phyloP scores from a whole-genome alignment of 1,140 invertebrate genomes.

The Aphis gossypii region DNA sequence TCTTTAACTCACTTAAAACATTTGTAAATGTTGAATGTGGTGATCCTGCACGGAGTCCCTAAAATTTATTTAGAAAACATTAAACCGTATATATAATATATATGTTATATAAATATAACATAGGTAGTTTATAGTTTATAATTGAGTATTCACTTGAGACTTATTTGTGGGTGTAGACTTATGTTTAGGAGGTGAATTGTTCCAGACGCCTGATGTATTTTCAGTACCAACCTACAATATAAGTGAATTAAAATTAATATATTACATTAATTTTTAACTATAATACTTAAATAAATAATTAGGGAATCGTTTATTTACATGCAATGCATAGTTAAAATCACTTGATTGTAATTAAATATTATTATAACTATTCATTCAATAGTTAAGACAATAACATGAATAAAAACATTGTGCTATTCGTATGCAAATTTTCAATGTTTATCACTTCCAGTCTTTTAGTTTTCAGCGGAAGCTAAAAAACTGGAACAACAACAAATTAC shows the following conservation, averaged over 20 bases:
- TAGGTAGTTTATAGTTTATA: not conserved
- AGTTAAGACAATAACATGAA: not conserved
- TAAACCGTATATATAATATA: not conserved
- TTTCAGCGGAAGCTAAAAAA: not conserved
- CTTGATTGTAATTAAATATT: not conserved
- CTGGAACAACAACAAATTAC: not conserved
- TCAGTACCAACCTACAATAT: conserved; percentile 23
- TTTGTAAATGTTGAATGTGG: conserved; percentile 68
- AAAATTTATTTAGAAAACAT: conserved; percentile 42
- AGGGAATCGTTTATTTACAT: not conserved
- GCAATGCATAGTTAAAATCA: not conserved
- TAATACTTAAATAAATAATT: not conserved
- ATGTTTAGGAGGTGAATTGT: conserved; percentile 53
- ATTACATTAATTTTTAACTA: not conserved
- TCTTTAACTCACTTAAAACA: conserved; percentile 69
- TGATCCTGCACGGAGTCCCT: conserved; percentile 61
- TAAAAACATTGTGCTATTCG: not conserved
- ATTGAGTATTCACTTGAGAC: conserved; percentile 63
- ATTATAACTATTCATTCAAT: not conserved
- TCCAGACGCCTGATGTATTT: conserved; percentile 57
- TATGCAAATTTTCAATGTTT: conserved; percentile 10
- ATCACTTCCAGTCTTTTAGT: not conserved
- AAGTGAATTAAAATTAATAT: not conserved
- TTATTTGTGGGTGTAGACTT: conserved; percentile 65
- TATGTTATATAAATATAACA: not conserved